Conservation (phyloP, 1,140 invertebrate genomes). For the Papilio polyxenes region DNA sequence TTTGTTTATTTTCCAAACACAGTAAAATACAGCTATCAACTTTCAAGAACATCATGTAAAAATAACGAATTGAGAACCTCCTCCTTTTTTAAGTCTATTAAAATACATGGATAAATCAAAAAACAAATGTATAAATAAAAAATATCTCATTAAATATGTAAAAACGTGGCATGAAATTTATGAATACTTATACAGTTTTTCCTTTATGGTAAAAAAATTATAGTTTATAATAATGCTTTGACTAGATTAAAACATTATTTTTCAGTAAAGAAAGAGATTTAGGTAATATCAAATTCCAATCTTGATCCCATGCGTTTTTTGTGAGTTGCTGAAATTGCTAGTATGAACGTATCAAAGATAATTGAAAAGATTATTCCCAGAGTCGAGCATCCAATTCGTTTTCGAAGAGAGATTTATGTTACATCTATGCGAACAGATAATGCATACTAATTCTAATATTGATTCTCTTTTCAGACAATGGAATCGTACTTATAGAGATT, state of each 20-base stretch:
- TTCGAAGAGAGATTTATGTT: constrained; percentile 16
- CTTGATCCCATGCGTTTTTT: not conserved
- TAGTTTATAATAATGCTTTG: not conserved
- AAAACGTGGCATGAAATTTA: no score
- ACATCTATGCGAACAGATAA: constrained; percentile 3
- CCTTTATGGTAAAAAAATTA: no score
- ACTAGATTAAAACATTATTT: not conserved
- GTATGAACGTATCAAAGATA: constrained; percentile 7
- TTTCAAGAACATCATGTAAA: not conserved
- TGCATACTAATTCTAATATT: constrained; percentile 7
- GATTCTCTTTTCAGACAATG: not conserved
- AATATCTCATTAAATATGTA: no score
- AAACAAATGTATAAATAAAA: no score
- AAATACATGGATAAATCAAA: not conserved
- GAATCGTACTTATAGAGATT: not conserved
- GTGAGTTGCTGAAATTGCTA: not conserved
- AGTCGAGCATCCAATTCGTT: constrained; percentile 6
- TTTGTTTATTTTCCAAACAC: not conserved
- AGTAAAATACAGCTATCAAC: not conserved
- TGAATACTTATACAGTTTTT: no score
- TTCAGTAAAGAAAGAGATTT: not conserved
- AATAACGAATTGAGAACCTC: no score
- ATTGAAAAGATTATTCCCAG: constrained; percentile 15
- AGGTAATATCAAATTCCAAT: not conserved
- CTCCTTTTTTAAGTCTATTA: not conserved